Conservation (phyloP, 2,113 vertebrate species). For the Alethe diademata region DNA sequence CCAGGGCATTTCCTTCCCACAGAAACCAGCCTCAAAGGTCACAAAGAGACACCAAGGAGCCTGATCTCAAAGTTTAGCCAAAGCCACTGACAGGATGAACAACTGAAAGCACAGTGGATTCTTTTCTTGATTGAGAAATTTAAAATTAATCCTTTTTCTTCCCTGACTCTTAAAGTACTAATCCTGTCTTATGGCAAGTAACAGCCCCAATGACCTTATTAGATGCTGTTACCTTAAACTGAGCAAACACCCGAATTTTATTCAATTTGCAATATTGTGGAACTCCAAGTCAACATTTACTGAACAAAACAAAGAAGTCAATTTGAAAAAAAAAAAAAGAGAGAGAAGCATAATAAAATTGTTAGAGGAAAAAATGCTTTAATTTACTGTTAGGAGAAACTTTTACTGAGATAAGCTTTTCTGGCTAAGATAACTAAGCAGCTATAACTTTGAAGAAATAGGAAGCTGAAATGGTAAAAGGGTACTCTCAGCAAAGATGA, state of each 20-base stretch:
- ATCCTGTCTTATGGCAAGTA: neutral
- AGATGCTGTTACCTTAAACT: neutral
- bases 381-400: conserved; percentile 10
- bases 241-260: neutral
- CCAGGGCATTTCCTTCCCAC: neutral
- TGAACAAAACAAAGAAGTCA: neutral
- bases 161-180: neutral
- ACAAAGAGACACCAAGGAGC: neutral
- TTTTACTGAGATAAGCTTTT: neutral
- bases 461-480: conserved; percentile 11
- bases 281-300: neutral
- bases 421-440: neutral
- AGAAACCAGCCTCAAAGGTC: neutral
- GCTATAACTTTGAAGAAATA: neutral
- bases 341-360: neutral
- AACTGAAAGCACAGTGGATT: neutral
- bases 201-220: neutral
- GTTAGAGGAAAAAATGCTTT: neutral
- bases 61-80: neutral
- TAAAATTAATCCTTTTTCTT: neutral
- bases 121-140: neutral
- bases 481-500: neutral
- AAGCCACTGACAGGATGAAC: neutral
- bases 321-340: neutral
- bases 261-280: neutral